phyloP scores from a whole-genome alignment of 1,140 invertebrate species.

The Plutomurus gul region DNA sequence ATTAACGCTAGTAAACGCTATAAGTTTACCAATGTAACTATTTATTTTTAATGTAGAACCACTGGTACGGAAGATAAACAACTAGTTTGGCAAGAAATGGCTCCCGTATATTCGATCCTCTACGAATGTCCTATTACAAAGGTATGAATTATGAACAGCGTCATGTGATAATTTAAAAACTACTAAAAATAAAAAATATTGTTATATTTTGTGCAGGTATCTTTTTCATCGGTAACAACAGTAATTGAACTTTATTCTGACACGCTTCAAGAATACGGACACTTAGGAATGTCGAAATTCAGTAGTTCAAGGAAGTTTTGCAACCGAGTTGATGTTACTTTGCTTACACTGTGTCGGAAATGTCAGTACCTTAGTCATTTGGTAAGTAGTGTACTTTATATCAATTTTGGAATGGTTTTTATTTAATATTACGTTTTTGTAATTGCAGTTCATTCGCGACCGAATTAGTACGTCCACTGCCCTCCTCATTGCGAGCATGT shows the following conservation, averaged over 20 bases:
- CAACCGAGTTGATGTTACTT: conserved; percentile 67
- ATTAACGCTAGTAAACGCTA: background rate
- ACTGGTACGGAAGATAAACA: conserved; percentile 57
- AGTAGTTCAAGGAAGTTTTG: conserved; percentile 66
- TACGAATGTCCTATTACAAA: conserved; percentile 68
- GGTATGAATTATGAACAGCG: conserved; percentile 59
- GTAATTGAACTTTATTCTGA: conserved; percentile 66
- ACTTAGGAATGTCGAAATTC: conserved; percentile 68
- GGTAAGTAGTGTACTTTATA: conserved; percentile 57
- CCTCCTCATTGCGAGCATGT: conserved; percentile 70
- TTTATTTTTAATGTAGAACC: conserved; percentile 30
- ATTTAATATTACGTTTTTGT: background rate
- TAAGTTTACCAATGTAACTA: background rate
- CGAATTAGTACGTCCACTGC: conserved; percentile 78
- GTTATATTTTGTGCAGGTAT: conserved; percentile 57
- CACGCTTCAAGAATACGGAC: conserved; percentile 65
- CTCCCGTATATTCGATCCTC: conserved; percentile 70
- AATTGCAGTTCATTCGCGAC: conserved; percentile 71
- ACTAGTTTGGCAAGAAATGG: conserved; percentile 64
- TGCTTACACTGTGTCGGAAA: conserved; percentile 66
- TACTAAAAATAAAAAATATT: conserved; percentile 54
- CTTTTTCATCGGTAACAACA: conserved; percentile 60
- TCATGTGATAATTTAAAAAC: background rate
- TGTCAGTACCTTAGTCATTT: conserved; percentile 69
- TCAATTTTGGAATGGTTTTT: background rate